Conservation (phyloP, 2,797 vertebrate species). For the Calcarius lapponicus region DNA sequence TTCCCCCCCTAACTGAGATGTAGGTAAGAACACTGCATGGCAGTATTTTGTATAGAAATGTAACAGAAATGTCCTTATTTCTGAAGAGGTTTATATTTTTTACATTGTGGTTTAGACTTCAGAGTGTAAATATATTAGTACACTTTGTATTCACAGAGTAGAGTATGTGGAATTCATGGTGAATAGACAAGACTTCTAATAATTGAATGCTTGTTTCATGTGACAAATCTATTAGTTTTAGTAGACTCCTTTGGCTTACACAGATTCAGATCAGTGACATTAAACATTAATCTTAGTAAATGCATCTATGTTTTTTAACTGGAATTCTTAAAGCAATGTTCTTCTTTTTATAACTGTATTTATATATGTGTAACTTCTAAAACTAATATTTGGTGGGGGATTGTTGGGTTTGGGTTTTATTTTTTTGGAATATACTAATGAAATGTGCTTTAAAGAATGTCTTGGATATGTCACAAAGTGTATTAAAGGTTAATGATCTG, state of each 20-base stretch:
- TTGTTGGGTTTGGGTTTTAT: not conserved
- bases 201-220: not conserved
- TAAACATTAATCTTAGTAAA: not conserved
- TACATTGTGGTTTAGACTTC: not conserved
- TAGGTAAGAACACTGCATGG: not conserved
- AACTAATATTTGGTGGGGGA: not conserved
- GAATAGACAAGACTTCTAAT: not conserved
- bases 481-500: slow-evolving; percentile 27
- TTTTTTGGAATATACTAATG: not conserved
- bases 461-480: not conserved
- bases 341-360: slow-evolving; percentile 33
- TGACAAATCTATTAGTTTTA: not conserved
- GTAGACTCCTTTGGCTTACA: not conserved
- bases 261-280: not conserved
- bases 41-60: not conserved
- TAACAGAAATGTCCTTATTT: not conserved
- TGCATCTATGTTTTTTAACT: slow-evolving; percentile 2
- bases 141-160: slow-evolving; percentile 13
- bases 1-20: not conserved
- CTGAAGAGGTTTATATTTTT: not conserved
- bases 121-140: not conserved
- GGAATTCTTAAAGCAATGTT: not conserved
- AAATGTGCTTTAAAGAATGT: not conserved
- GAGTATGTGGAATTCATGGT: not conserved
- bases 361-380: slow-evolving; percentile 7